phyloP scores from a whole-genome alignment of 1,140 invertebrate genomes.

The Proctacanthus coquilletti region DNA sequence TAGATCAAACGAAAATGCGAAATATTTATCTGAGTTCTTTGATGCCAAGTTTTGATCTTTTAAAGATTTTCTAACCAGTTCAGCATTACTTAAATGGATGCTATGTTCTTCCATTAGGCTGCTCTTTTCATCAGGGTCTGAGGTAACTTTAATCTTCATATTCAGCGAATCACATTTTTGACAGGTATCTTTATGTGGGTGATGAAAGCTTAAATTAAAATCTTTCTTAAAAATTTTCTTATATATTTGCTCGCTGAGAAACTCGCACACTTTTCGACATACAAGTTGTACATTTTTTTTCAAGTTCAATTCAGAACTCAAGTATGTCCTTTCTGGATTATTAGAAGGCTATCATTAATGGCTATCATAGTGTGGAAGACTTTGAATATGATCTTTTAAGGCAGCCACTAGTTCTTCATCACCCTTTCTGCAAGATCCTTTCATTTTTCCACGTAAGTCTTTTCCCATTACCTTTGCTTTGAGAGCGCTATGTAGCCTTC shows the following conservation, averaged over 20 bases:
- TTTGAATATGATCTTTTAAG: neutral
- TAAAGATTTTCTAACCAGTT: conserved; percentile 9
- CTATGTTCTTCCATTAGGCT: conserved; percentile 11
- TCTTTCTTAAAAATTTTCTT: conserved; percentile 13
- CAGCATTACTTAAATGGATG: neutral
- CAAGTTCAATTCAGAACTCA: conserved; percentile 3
- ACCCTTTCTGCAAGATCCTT: conserved; percentile 10
- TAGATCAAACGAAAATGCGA: conserved; percentile 12
- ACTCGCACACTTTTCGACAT: conserved; percentile 10
- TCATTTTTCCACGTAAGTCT: conserved; percentile 10
- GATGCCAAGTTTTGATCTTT: conserved; percentile 10
- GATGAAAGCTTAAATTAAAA: conserved; percentile 15
- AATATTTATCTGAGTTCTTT: conserved; percentile 11
- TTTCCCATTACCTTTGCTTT: conserved; percentile 1
- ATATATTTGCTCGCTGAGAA: conserved; percentile 11
- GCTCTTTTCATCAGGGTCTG: conserved; percentile 12
- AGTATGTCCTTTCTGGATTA: conserved; percentile 9
- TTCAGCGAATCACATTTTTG: conserved; percentile 10
- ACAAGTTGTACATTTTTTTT: neutral
- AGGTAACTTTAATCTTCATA: conserved; percentile 13
- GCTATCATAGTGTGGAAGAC: neutral
- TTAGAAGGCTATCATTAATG: neutral
- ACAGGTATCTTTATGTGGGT: conserved; percentile 13
- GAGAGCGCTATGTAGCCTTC: neutral
- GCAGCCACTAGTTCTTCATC: neutral